phyloP scores from a whole-genome alignment of 2,113 vertebrate species.

The Lycaon pictus region DNA sequence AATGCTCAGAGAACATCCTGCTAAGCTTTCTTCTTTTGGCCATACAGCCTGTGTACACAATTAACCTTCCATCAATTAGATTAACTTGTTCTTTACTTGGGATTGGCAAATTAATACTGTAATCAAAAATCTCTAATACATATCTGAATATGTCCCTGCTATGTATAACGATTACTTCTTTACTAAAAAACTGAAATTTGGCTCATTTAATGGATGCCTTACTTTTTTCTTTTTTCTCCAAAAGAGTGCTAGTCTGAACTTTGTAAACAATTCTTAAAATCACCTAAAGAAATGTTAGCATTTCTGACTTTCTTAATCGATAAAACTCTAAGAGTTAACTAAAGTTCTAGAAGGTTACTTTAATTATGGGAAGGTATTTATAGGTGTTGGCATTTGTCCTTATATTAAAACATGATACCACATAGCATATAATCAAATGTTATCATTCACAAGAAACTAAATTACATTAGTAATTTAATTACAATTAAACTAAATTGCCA shows the following conservation, averaged over 20 bases:
- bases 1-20: slow-evolving; percentile 7
- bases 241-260: slow-evolving; percentile 41
- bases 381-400: background rate
- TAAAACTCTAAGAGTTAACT: background rate
- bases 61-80: slow-evolving; percentile 70
- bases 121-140: slow-evolving; percentile 67
- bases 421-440: slow-evolving; percentile 12
- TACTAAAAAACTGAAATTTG: slow-evolving; percentile 57
- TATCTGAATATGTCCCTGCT: background rate
- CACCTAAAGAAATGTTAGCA: slow-evolving; percentile 29
- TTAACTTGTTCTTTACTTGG: slow-evolving; percentile 60
- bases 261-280: slow-evolving; percentile 49
- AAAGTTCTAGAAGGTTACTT: background rate
- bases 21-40: slow-evolving; percentile 44
- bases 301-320: slow-evolving; percentile 53
- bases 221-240: slow-evolving; percentile 44
- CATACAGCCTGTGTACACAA: slow-evolving; percentile 40
- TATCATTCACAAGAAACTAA: slow-evolving; percentile 52
- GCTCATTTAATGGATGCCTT: background rate
- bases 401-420: background rate
- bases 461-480: too few species aligned
- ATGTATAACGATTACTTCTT: slow-evolving; percentile 56
- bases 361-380: slow-evolving; percentile 19
- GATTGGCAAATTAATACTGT: slow-evolving; percentile 62
- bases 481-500: too few species aligned